Percentiles rank a stretch among this genome's conserved stretches.
Evolutionary conservation across 2,888 invertebrate genomes (phyloP).

Genomic region (Eledone cirrhosa): DNA sequence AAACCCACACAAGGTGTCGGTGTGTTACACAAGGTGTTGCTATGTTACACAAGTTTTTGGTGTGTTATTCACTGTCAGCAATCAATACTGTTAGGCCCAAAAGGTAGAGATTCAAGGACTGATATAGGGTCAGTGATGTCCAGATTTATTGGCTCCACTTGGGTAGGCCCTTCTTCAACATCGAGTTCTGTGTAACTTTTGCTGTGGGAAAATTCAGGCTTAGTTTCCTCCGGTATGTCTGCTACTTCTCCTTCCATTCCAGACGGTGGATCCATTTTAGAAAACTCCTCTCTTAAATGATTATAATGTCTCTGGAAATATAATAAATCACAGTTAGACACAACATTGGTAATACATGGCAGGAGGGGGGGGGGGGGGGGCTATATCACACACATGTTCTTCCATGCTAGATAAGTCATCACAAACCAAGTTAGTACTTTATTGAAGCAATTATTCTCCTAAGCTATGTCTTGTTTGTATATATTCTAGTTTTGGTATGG

Average conservation of each 20-base stretch:
- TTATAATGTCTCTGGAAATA: conserved; percentile 79
- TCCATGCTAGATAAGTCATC: no score
- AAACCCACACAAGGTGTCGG: no score
- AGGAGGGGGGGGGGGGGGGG: no score
- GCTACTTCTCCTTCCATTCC: conserved; percentile 47
- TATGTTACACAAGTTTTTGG: no score
- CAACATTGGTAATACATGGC: no score
- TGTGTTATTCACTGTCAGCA: conserved; percentile 22
- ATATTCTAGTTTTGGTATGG: no score
- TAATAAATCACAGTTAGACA: no score
- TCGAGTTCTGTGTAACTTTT: conserved; percentile 48
- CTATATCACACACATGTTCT: no score
- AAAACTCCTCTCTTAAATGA: conserved; percentile 85
- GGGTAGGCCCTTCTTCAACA: conserved; percentile 11
- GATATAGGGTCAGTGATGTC: conserved; percentile 28
- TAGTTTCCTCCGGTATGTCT: conserved; percentile 33
- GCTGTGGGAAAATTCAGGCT: conserved; percentile 43
- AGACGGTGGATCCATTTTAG: conserved; percentile 80
- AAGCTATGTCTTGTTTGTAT: no score
- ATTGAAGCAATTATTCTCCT: no score
- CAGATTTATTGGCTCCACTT: conserved; percentile 15
- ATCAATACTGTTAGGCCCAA: conserved; percentile 29
- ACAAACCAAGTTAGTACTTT: no score
- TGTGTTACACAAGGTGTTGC: no score
- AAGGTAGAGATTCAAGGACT: conserved; percentile 25